Evolutionary conservation across 2,888 invertebrate genomes (phyloP).

Genomic region (Patella caerulea): DNA sequence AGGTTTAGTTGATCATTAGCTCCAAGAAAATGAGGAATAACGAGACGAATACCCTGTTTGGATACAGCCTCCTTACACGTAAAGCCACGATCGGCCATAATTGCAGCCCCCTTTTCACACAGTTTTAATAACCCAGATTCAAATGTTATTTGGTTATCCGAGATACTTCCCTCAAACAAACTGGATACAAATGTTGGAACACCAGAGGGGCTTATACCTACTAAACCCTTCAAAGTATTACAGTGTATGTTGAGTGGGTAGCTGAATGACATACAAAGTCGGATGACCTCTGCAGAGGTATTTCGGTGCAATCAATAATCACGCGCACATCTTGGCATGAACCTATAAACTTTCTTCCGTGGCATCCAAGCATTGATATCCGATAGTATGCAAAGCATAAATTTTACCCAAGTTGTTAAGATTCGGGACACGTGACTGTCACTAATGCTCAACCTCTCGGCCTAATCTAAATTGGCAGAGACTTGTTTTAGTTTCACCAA

Average conservation of each 20-base stretch:
- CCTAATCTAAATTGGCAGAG: constrained; percentile 10
- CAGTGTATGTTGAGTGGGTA: constrained; percentile 17
- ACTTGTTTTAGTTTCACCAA: constrained; percentile 8
- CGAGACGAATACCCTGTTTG: constrained; percentile 8
- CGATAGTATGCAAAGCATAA: constrained; percentile 4
- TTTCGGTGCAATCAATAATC: constrained; percentile 10
- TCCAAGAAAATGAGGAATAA: constrained; percentile 17
- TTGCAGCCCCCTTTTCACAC: constrained; percentile 10
- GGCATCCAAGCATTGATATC: constrained; percentile 12
- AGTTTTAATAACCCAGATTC: constrained; percentile 15
- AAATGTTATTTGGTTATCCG: constrained; percentile 22
- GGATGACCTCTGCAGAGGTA: neutral
- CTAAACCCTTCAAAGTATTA: constrained; percentile 17
- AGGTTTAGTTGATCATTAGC: constrained; percentile 12
- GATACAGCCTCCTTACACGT: neutral
- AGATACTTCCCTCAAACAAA: constrained; percentile 18
- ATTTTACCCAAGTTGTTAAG: constrained; percentile 17
- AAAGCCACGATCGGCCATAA: constrained; percentile 19
- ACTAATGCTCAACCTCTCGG: constrained; percentile 12
- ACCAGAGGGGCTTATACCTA: constrained; percentile 18
- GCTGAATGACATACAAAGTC: constrained; percentile 8
- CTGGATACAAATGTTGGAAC: constrained; percentile 15
- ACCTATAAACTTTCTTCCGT: neutral
- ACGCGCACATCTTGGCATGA: neutral
- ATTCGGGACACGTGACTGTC: constrained; percentile 9